These are phyloP conservation scores for Ophion obscuratus DNA, from an alignment of 2,888 invertebrate species.

Conservation along the genomic window DNA sequence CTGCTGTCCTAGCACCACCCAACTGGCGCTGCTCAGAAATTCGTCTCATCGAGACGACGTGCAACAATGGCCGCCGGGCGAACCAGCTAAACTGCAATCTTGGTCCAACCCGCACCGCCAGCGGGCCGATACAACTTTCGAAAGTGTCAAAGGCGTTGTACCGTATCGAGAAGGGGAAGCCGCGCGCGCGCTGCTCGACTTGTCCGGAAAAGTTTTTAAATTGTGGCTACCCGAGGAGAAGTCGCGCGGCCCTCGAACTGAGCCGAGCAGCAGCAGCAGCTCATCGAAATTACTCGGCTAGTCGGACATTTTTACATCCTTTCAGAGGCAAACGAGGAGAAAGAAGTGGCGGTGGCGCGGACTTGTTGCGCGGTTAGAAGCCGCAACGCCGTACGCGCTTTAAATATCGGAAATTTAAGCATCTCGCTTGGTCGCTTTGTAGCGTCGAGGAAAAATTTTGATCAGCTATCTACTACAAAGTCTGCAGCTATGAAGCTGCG, in stretches of 20 bases:
- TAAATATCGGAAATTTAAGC: constrained; percentile 83
- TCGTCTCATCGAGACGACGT: constrained; percentile 27
- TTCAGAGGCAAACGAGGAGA: constrained; percentile 83
- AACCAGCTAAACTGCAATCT: background rate
- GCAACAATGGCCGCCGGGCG: constrained; percentile 13
- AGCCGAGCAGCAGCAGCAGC: constrained; percentile 66
- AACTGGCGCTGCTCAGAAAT: constrained; percentile 43
- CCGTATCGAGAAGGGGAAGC: too few species aligned
- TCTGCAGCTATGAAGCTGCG: too few species aligned
- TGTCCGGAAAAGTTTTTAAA: constrained; percentile 21
- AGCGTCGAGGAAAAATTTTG: constrained; percentile 16
- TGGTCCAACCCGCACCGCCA: background rate
- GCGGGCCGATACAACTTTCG: too few species aligned
- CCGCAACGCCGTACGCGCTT: constrained; percentile 79
- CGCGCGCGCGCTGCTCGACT: too few species aligned
- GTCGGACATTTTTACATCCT: constrained; percentile 68
- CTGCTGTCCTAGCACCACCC: background rate
- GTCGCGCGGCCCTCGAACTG: background rate
- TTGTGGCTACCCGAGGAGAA: constrained; percentile 49
- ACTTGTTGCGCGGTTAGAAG: constrained; percentile 82
- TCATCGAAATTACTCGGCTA: constrained; percentile 81
- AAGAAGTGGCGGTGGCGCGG: constrained; percentile 69
- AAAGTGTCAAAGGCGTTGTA: too few species aligned
- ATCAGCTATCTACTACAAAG: too few species aligned
- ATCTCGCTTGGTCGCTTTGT: constrained; percentile 62